phyloP scores from a whole-genome alignment of 2,888 invertebrate genomes.

The Apotomis betuletana region DNA sequence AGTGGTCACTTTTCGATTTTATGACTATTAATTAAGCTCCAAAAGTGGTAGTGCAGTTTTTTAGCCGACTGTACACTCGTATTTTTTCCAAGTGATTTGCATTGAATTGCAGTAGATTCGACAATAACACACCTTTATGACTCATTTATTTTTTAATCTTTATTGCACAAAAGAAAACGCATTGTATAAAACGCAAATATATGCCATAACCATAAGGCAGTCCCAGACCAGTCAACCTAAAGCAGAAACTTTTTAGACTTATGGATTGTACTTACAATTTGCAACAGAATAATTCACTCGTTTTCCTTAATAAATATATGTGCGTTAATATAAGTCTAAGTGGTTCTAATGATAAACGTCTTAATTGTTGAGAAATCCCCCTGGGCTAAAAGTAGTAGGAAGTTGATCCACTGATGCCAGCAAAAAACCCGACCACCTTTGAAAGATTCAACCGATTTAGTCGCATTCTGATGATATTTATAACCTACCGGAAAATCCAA shows the following conservation, averaged over 20 bases:
- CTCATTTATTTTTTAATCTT: too few species aligned
- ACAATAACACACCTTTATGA: too few species aligned
- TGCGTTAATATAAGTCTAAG: neutral
- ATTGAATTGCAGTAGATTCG: too few species aligned
- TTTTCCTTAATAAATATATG: neutral
- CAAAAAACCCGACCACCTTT: neutral
- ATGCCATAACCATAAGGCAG: too few species aligned
- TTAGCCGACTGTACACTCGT: too few species aligned
- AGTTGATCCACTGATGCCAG: neutral
- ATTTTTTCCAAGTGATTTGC: too few species aligned
- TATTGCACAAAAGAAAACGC: too few species aligned
- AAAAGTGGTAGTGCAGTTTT: too few species aligned
- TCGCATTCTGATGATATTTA: neutral
- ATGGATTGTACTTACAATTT: neutral
- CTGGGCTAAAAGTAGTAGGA: neutral
- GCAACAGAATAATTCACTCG: neutral
- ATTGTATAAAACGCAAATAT: too few species aligned
- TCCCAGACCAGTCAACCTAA: too few species aligned
- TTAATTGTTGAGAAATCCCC: neutral
- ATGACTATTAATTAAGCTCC: too few species aligned
- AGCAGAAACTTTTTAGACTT: neutral
- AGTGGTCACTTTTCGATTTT: too few species aligned
- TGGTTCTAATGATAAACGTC: neutral
- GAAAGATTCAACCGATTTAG: neutral
- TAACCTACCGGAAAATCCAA: neutral